Evolutionary conservation across 2,113 vertebrate genomes (phyloP).

Genomic region (Suncus etruscus): DNA sequence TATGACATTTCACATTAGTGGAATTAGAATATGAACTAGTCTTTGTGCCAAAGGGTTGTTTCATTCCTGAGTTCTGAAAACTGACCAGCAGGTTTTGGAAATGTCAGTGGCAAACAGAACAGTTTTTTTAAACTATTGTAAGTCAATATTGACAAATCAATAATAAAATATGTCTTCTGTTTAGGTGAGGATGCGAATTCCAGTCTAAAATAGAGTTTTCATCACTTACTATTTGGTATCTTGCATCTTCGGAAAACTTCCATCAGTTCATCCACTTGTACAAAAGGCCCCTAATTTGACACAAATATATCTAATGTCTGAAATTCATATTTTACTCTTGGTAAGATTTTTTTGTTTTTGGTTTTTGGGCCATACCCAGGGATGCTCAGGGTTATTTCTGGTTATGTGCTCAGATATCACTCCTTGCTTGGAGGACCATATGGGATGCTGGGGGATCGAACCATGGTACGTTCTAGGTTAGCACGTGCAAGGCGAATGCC

Average conservation of each 20-base stretch:
- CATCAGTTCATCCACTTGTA: constrained; percentile 99
- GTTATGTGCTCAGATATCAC: too few species aligned
- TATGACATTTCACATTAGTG: not conserved
- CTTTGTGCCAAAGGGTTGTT: not conserved
- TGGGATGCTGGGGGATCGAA: too few species aligned
- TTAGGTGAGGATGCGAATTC: not conserved
- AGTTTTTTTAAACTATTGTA: not conserved
- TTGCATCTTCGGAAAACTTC: constrained; percentile 97
- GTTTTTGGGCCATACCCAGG: too few species aligned
- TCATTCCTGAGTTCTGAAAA: not conserved
- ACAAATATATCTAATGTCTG: not conserved
- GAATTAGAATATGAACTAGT: not conserved
- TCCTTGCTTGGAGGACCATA: too few species aligned
- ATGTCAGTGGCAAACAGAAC: not conserved
- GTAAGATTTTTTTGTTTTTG: too few species aligned
- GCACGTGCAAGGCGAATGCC: too few species aligned
- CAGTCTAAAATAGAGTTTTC: not conserved
- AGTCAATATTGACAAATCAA: too few species aligned
- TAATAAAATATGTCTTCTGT: too few species aligned
- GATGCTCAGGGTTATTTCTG: too few species aligned
- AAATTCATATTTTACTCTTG: too few species aligned
- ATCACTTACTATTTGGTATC: constrained; percentile 96
- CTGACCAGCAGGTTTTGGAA: not conserved
- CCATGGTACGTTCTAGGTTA: too few species aligned
- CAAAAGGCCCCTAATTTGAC: constrained; percentile 94